phyloP scores from a whole-genome alignment of 2,888 invertebrate species.

The Vesta saturnalis region DNA sequence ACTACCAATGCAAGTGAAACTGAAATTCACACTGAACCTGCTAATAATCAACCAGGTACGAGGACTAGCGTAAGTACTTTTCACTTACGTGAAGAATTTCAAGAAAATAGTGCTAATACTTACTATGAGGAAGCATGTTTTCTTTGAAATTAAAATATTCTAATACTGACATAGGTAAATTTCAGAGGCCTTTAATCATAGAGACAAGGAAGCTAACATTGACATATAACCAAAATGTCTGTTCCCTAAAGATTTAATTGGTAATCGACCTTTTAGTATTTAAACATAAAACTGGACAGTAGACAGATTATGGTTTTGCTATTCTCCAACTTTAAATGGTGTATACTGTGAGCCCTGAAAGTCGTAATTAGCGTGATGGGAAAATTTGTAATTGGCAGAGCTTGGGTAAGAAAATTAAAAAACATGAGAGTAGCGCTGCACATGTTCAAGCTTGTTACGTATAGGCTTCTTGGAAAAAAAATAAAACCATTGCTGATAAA shows the following conservation, averaged over 20 bases:
- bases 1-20: neutral
- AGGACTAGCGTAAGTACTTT: constrained; percentile 2
- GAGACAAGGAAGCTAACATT: no score
- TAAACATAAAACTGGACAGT: neutral
- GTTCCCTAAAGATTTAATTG: neutral
- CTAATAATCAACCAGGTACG: neutral
- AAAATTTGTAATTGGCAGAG: no score
- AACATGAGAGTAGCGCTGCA: neutral
- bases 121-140: neutral
- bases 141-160: neutral
- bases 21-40: neutral
- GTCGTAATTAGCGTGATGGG: no score
- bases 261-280: neutral
- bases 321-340: neutral
- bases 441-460: no score
- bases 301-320: neutral
- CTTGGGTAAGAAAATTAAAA: neutral
- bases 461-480: no score
- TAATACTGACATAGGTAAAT: neutral
- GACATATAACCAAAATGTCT: neutral
- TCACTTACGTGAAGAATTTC: neutral
- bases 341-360: neutral
- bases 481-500: neutral
- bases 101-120: constrained; percentile 3
- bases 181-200: no score